Evolutionary conservation across 2,113 vertebrate species (phyloP), one percentile per base, ranked within the genome.

Genomic region (Thymallus thymallus): DNA sequence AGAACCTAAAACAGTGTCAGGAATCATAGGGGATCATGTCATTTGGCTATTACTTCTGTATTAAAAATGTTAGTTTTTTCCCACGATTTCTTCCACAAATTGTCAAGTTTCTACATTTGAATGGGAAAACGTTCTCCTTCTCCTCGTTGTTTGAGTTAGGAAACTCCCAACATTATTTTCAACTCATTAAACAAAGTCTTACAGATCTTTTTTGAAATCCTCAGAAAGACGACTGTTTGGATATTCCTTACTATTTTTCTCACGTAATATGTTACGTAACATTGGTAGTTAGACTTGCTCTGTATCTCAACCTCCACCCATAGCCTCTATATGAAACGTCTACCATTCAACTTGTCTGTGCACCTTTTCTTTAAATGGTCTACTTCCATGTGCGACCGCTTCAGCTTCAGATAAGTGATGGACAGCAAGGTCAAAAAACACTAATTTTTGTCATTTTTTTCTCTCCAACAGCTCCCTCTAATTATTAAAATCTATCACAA

Each of bases 361-460:
- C 48, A 56, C 71, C 75, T 64, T 75, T 61, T 62, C 65, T 66
- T 6, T 32, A 85, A 75, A 61, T 73, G 71, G 62, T 76, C 76
- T 77, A 18, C 64, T 32, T 85, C 78, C 87, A 89, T 79, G 76
- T 90, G 86, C 76, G 85, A 90, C 74, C 85, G 86, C 80, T 90
- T 88, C 24, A 77, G 81, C 72, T 69, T 80, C 80, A 75, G 79
- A 6, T 68, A 75, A 80, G 64, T 76, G 84, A 88, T 83, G 70
- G 82, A 76, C 80, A 64, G 68, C 61, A 65, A 76, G 76, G 82
- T 82, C 85, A 84, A 84, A 86, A 65, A 72, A 58, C 62, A 74
- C 79, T 61, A 81, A 82, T 80, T 83, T 58, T 68, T 80, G 14
- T 22, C 29, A 65, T 82, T 67, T 74, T 69, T n/a, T 63, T 67